phyloP scores from a whole-genome alignment of 1,140 invertebrate genomes.

The Macrotrachela quadricornifera region DNA sequence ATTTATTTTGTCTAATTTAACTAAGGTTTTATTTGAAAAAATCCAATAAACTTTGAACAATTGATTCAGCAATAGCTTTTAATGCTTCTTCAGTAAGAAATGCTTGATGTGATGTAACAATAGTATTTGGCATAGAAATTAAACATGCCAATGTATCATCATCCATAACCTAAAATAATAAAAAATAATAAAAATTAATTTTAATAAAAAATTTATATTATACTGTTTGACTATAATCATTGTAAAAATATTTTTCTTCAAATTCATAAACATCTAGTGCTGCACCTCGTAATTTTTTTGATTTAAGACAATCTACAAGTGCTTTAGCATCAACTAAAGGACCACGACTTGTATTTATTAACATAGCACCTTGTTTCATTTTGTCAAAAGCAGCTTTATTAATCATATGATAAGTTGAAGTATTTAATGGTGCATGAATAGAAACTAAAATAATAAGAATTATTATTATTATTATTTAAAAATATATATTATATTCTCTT shows the following conservation, averaged over 20 bases:
- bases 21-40: too few species aligned
- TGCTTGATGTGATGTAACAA: conserved; percentile 5
- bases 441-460: background rate
- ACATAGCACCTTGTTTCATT: conserved; percentile 1
- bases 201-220: too few species aligned
- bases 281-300: conserved; percentile 3
- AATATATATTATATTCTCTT: background rate
- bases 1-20: too few species aligned
- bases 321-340: conserved; percentile 1
- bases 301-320: background rate
- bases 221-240: background rate
- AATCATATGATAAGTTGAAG: conserved; percentile 3
- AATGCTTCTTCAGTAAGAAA: conserved; percentile 5
- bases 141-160: background rate
- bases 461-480: background rate
- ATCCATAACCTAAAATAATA: too few species aligned
- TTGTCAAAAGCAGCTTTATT: background rate
- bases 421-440: background rate
- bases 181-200: too few species aligned
- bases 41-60: too few species aligned
- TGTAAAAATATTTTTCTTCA: conserved; percentile 1
- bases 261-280: conserved; percentile 8
- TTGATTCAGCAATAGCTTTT: conserved; percentile 3
- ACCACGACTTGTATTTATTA: conserved; percentile 4
- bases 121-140: background rate